phyloP scores from a whole-genome alignment of 2,797 vertebrate species.

The Eospalax fontanierii region DNA sequence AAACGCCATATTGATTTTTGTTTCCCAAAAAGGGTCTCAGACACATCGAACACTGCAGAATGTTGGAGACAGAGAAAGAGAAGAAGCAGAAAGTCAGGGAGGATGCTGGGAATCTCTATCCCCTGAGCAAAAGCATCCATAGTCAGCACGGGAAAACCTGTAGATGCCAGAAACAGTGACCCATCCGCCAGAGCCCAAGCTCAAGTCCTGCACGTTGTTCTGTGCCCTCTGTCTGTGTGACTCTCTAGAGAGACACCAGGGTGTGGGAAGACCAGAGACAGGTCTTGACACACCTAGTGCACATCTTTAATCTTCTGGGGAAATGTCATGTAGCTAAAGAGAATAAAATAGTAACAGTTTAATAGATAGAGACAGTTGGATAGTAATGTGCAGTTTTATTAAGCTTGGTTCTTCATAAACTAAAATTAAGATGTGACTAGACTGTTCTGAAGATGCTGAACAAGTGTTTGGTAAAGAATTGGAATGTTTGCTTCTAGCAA shows the following conservation, averaged over 20 bases:
- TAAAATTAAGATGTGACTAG: not conserved
- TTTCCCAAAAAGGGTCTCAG: not conserved
- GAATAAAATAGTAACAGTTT: not conserved
- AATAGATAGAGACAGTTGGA: not conserved
- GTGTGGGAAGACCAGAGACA: not conserved
- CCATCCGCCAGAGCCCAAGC: too few relatives aligned
- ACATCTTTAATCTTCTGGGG: not conserved
- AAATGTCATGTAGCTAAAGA: not conserved
- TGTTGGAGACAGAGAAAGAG: not conserved
- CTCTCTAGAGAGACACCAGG: accelerated
- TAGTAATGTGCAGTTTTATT: not conserved
- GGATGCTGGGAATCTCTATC: not conserved
- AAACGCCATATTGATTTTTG: not conserved
- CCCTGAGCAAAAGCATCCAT: too few relatives aligned
- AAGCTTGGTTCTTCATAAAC: not conserved
- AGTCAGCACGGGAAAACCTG: accelerated
- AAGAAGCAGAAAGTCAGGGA: accelerated
- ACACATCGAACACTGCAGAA: not conserved
- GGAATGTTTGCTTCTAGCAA: too few relatives aligned
- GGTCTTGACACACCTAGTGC: not conserved
- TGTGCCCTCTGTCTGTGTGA: accelerated
- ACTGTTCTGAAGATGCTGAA: not conserved
- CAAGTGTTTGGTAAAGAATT: not conserved
- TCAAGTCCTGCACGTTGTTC: not conserved
- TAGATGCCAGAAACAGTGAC: accelerated